These are phyloP conservation scores for Leptopilina boulardi DNA, from an alignment of 1,140 invertebrate genomes.

Conservation along the genomic window DNA sequence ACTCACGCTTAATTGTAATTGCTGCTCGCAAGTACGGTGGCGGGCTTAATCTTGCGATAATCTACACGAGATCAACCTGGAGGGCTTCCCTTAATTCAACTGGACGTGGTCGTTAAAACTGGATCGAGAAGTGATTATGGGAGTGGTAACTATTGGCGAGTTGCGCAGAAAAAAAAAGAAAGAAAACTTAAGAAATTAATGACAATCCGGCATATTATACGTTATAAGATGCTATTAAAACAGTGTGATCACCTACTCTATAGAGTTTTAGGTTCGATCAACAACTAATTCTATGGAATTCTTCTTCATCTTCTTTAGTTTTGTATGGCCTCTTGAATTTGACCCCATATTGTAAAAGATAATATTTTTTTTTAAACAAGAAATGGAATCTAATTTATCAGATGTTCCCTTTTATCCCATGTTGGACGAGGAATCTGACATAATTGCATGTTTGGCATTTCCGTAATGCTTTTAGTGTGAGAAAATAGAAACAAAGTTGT, in stretches of 20 bases:
- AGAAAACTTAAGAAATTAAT: not conserved
- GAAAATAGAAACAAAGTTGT: slow-evolving; percentile 49
- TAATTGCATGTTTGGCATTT: slow-evolving; percentile 1
- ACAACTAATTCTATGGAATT: not conserved
- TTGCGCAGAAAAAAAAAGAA: not conserved
- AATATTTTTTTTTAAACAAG: too few relatives aligned
- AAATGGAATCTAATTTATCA: too few relatives aligned
- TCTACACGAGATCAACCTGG: slow-evolving; percentile 5
- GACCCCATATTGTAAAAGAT: too few relatives aligned
- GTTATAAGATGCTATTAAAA: slow-evolving; percentile 1
- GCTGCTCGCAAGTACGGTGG: not conserved
- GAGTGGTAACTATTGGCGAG: not conserved
- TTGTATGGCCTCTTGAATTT: too few relatives aligned
- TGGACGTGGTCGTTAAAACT: not conserved
- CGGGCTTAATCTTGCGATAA: not conserved
- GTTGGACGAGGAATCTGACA: not conserved
- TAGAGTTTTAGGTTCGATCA: not conserved
- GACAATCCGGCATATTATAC: not conserved
- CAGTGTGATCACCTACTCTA: not conserved
- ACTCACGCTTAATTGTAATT: slow-evolving; percentile 21
- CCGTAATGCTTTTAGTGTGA: slow-evolving; percentile 4
- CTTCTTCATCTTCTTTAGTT: too few relatives aligned
- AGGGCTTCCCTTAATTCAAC: not conserved
- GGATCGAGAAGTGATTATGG: slow-evolving; percentile 14
- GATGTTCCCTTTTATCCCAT: too few relatives aligned